Evolutionary conservation across 2,888 invertebrate species (phyloP).

Genomic region (Nomada fucata): DNA sequence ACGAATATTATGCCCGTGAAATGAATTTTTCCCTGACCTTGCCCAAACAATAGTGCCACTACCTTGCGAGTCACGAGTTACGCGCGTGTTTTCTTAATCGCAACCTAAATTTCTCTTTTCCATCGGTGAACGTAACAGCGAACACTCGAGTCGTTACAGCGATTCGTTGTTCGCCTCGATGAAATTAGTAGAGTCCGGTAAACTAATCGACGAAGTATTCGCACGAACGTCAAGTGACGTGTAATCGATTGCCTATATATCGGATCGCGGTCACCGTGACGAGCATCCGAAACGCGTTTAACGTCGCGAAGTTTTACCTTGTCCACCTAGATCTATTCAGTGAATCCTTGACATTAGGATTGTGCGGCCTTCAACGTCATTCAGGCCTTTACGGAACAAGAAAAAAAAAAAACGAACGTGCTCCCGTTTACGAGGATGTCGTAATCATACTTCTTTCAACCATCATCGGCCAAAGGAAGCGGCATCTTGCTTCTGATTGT

Average conservation of each 20-base stretch:
- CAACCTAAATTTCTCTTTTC: slow-evolving; percentile 49
- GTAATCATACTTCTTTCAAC: slow-evolving; percentile 15
- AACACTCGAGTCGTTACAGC: no score
- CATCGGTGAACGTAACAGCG: background rate
- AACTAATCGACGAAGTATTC: slow-evolving; percentile 49
- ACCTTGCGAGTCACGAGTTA: slow-evolving; percentile 23
- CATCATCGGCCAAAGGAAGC: background rate
- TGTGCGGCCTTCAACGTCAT: slow-evolving; percentile 68
- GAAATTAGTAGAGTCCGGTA: slow-evolving; percentile 2
- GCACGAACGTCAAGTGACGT: slow-evolving; percentile 45
- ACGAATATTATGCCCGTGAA: background rate
- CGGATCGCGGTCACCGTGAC: slow-evolving; percentile 42
- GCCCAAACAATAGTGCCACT: slow-evolving; percentile 10
- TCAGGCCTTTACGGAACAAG: slow-evolving; percentile 31
- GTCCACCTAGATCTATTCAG: background rate
- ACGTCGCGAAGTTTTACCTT: slow-evolving; percentile 15
- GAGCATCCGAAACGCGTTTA: slow-evolving; percentile 46
- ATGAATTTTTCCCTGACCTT: slow-evolving; percentile 25
- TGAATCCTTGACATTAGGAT: slow-evolving; percentile 73
- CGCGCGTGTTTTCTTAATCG: slow-evolving; percentile 45
- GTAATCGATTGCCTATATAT: slow-evolving; percentile 46
- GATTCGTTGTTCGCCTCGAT: background rate
- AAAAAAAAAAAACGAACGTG: slow-evolving; percentile 37
- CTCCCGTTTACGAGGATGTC: slow-evolving; percentile 32
- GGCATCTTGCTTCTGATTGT: background rate